Percentiles rank a stretch among this genome's conserved stretches.
Evolutionary conservation across 2,888 invertebrate genomes (phyloP).

Genomic region (Drosophila kanekoi): DNA sequence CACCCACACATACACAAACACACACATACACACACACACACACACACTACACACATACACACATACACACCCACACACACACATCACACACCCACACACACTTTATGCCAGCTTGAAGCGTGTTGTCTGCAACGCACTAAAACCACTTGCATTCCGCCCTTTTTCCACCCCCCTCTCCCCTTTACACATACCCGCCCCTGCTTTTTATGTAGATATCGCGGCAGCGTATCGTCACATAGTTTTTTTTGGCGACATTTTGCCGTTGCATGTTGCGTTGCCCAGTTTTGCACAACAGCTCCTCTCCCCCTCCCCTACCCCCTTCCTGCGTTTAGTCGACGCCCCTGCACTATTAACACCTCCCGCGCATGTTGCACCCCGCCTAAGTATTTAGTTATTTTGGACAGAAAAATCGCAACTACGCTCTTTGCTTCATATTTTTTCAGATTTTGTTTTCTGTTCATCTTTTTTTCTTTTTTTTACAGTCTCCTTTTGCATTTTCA

Average conservation of each 20-base stretch:
- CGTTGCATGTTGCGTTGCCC: constrained; percentile 48
- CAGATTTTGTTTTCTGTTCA: background rate
- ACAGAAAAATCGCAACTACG: constrained; percentile 43
- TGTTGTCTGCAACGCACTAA: constrained; percentile 48
- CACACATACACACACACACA: constrained; percentile 12
- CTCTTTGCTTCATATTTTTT: constrained; percentile 22
- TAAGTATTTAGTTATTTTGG: constrained; percentile 65
- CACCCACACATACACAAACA: background rate
- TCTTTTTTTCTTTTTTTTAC: background rate
- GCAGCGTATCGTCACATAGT: constrained; percentile 52
- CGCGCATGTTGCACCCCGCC: background rate
- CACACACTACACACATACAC: constrained; percentile 2
- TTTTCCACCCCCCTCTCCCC: background rate
- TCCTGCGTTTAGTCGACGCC: too few species aligned
- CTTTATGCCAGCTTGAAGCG: constrained; percentile 40
- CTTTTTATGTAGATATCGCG: constrained; percentile 27
- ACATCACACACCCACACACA: constrained; percentile 13
- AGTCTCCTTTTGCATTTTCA: constrained; percentile 50
- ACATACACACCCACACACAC: constrained; percentile 9
- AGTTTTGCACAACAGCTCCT: background rate
- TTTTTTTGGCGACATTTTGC: constrained; percentile 61
- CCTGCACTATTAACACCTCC: constrained; percentile 4
- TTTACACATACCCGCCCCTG: background rate
- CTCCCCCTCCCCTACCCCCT: too few species aligned
- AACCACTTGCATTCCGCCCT: constrained; percentile 19